Conservation (phyloP, 35 echinoderm and acorn worm genomes). For the Ptychodera flava region DNA sequence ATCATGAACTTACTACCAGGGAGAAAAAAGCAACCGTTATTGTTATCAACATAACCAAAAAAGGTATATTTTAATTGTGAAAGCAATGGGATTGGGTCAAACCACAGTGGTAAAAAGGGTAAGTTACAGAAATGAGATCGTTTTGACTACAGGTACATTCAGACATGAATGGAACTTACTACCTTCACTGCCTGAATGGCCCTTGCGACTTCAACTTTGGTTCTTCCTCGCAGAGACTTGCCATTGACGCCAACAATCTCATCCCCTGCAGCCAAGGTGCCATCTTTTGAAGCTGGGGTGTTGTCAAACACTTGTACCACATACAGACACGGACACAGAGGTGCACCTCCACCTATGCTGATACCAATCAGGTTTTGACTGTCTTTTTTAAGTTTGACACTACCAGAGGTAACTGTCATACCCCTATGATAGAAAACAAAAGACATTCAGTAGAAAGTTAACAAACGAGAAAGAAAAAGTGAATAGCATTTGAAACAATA, state of each 20-base stretch:
- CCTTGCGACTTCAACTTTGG: constrained; percentile 95
- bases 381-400: constrained; percentile 80
- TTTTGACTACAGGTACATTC: no score
- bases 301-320: constrained; percentile 99
- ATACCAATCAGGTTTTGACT: constrained; percentile 95
- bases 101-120: no score
- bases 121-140: no score
- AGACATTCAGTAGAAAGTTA: no score
- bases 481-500: no score
- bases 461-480: no score
- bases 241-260: constrained; percentile 91
- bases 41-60: no score
- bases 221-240: constrained; percentile 88
- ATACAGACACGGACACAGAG: constrained; percentile 96
- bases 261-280: constrained; percentile 71
- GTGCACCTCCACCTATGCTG: constrained; percentile 96
- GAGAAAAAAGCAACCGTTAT: no score
- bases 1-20: no score
- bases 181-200: constrained; percentile 96
- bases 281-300: constrained; percentile 91
- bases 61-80: no score
- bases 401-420: constrained; percentile 83
- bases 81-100: no score
- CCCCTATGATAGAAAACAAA: constrained; percentile 59
- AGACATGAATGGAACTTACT: no score